Conservation (phyloP, 2,797 vertebrate species). For the Ptychobarbus kaznakovi region DNA sequence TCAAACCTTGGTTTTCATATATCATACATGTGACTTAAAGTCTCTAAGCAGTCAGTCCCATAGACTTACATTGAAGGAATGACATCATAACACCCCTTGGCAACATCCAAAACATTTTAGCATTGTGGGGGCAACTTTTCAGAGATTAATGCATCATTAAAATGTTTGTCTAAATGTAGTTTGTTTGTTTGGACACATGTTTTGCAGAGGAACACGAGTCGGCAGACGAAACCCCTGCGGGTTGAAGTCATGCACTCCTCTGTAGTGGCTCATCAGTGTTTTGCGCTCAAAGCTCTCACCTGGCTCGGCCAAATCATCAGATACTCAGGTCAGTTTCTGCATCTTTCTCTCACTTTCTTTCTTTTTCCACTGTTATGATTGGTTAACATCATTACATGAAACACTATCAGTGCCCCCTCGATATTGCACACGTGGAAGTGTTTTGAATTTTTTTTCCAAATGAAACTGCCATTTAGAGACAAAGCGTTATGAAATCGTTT, state of each 20-base stretch:
- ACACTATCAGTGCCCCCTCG: no score
- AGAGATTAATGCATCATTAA: not conserved
- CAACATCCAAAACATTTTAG: not conserved
- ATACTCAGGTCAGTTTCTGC: conserved; percentile 85
- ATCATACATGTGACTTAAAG: no score
- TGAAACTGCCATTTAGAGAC: no score
- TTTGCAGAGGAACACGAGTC: conserved; percentile 92
- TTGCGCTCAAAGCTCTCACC: conserved; percentile 89
- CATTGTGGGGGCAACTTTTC: not conserved
- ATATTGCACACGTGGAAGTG: no score
- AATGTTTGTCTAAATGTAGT: not conserved
- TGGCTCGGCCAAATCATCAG: conserved; percentile 93
- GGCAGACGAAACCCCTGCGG: conserved; percentile 93
- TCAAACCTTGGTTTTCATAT: no score
- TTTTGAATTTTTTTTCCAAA: no score
- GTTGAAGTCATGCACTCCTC: conserved; percentile 98
- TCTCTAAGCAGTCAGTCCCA: not conserved
- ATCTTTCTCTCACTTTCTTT: not conserved
- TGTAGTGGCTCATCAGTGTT: conserved; percentile 95
- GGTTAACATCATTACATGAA: no score
- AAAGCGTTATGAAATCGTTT: no score
- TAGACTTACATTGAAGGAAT: not conserved
- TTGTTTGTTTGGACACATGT: conserved; percentile 28
- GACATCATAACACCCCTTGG: not conserved
- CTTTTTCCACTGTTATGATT: no score